A percentile compares a stretch with the other conserved stretches of the same genome.
phyloP scores from a whole-genome alignment of 2,888 invertebrate species.

The Drosophila flavopinicola region DNA sequence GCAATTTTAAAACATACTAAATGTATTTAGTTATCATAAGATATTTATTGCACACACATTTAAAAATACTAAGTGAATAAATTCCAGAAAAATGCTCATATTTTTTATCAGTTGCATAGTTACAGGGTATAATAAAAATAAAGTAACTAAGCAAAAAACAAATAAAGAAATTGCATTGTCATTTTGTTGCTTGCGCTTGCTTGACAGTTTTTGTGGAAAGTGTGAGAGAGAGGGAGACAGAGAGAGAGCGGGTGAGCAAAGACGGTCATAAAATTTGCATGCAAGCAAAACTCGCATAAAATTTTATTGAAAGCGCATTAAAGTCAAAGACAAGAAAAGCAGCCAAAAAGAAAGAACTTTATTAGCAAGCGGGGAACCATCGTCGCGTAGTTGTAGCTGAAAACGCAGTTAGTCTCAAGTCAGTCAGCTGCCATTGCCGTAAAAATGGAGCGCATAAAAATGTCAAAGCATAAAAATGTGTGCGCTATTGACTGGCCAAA shows the following conservation, averaged over 20 bases:
- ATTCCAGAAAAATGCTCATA: too few species aligned
- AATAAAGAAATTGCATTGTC: conserved; percentile 57
- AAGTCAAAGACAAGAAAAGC: conserved; percentile 75
- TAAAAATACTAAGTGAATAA: too few species aligned
- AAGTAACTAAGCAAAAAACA: conserved; percentile 18
- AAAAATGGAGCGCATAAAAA: conserved; percentile 73
- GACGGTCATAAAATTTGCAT: conserved; percentile 70
- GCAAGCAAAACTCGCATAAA: conserved; percentile 76
- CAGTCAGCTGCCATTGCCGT: conserved; percentile 77
- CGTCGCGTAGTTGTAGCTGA: conserved; percentile 32
- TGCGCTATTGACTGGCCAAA: conserved; percentile 49
- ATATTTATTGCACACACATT: background rate
- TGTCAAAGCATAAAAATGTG: conserved; percentile 66
- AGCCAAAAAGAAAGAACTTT: conserved; percentile 64
- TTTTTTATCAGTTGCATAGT: background rate
- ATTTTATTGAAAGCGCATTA: conserved; percentile 78
- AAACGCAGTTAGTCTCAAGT: conserved; percentile 63
- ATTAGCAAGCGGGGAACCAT: conserved; percentile 74
- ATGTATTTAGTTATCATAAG: too few species aligned
- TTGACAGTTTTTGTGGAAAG: conserved; percentile 28
- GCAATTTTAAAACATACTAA: too few species aligned
- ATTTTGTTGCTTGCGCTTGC: conserved; percentile 43
- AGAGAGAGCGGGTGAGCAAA: conserved; percentile 3
- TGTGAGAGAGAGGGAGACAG: background rate
- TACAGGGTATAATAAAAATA: conserved; percentile 22